Conservation (phyloP, 1,140 invertebrate species). For the Heliconius hermathena region DNA sequence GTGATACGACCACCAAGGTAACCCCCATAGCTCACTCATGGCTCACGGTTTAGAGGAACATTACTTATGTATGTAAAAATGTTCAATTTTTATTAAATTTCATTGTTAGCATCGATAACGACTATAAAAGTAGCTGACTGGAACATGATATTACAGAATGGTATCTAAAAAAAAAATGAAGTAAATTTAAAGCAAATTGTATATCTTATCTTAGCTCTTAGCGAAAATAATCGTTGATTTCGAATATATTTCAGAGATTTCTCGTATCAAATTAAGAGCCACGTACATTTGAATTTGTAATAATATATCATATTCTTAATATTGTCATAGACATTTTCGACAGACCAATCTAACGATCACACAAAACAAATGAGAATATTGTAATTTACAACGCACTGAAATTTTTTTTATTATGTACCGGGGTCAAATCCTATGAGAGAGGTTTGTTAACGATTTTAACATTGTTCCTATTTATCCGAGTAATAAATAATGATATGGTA, state of each 20-base stretch:
- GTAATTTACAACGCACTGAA: constrained; percentile 9
- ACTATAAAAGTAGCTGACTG: background rate
- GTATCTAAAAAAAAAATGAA: background rate
- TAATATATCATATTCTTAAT: background rate
- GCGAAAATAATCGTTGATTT: background rate
- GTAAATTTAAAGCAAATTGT: background rate
- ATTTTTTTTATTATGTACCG: background rate
- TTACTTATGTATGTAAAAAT: background rate
- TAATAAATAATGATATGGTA: constrained; percentile 27
- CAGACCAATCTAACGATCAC: constrained; percentile 2
- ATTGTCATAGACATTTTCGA: background rate
- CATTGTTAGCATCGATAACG: background rate
- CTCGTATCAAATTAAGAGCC: background rate
- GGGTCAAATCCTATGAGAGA: background rate
- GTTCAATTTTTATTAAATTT: background rate
- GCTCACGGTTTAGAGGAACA: background rate
- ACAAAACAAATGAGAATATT: background rate
- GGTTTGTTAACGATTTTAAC: constrained; percentile 20
- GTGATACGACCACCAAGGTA: constrained; percentile 55
- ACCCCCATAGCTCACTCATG: background rate
- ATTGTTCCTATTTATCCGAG: constrained; percentile 37
- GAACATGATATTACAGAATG: background rate
- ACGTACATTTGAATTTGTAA: background rate
- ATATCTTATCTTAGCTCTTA: background rate
- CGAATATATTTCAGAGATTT: background rate